Conservation (phyloP, 2,888 invertebrate genomes). For the Leucoma salicis region DNA sequence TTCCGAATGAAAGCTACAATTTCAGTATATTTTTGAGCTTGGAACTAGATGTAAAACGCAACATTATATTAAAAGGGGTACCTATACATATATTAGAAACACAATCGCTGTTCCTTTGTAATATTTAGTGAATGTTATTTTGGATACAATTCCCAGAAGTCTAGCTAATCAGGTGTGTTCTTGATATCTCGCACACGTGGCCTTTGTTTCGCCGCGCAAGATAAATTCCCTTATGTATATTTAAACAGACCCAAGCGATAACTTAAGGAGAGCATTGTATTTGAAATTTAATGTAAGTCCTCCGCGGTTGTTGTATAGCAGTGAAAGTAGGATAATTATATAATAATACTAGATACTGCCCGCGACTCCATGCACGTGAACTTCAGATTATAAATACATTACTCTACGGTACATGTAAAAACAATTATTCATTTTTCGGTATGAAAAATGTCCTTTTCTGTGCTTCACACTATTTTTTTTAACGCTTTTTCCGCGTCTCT, state of each 20-base stretch:
- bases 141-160: conserved; percentile 32
- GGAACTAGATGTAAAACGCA: no score
- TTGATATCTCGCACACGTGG: conserved; percentile 29
- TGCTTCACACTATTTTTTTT: no score
- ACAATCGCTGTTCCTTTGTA: conserved; percentile 27
- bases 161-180: conserved; percentile 30
- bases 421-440: no score
- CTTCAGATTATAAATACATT: no score
- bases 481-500: no score
- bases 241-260: conserved; percentile 10
- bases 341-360: no score
- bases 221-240: conserved; percentile 23
- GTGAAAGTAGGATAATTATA: neutral
- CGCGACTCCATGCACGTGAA: no score
- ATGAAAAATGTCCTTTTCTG: no score
- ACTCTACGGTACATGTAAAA: no score
- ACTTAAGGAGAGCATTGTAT: conserved; percentile 1
- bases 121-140: conserved; percentile 30
- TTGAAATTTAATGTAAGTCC: neutral
- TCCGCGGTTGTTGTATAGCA: neutral
- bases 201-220: conserved; percentile 25
- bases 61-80: no score
- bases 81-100: conserved; percentile 19
- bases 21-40: no score
- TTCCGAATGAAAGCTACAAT: no score